Conservation (phyloP, 2,888 invertebrate species). For the Elmis aenea region DNA sequence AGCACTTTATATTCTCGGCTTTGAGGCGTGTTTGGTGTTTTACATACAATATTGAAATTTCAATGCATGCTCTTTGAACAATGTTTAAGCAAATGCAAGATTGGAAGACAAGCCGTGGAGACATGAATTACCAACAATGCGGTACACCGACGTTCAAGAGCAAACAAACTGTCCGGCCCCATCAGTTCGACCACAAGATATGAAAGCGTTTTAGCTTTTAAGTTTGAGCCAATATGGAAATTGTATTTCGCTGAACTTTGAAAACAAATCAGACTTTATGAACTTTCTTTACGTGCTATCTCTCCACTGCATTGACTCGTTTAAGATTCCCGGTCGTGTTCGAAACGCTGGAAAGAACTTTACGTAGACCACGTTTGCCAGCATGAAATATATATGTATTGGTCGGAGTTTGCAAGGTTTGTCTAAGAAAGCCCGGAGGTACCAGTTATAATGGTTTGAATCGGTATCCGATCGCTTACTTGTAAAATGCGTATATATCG, state of each 20-base stretch:
- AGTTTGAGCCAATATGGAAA: conserved; percentile 16
- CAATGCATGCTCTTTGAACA: too few species aligned
- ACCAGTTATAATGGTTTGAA: conserved; percentile 6
- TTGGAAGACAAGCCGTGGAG: too few species aligned
- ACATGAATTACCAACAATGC: too few species aligned
- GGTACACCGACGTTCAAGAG: too few species aligned
- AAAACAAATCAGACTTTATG: conserved; percentile 13
- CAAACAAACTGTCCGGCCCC: too few species aligned
- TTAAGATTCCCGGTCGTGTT: background rate
- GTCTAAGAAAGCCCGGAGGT: conserved; percentile 3
- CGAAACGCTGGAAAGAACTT: background rate
- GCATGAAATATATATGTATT: background rate
- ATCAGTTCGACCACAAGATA: too few species aligned
- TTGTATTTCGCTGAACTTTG: conserved; percentile 15
- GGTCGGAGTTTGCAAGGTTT: background rate
- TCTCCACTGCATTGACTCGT: conserved; percentile 1
- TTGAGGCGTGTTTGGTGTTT: too few species aligned
- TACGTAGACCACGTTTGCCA: background rate
- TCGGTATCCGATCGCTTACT: conserved; percentile 3
- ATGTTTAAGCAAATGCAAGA: too few species aligned
- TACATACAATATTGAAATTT: too few species aligned
- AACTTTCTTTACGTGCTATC: conserved; percentile 6
- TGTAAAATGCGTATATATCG: conserved; percentile 6
- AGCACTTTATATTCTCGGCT: too few species aligned
- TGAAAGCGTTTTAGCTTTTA: conserved; percentile 18